Conservation (phyloP, 1,140 invertebrate genomes). For the Daktulosphaira vitifoliae region DNA sequence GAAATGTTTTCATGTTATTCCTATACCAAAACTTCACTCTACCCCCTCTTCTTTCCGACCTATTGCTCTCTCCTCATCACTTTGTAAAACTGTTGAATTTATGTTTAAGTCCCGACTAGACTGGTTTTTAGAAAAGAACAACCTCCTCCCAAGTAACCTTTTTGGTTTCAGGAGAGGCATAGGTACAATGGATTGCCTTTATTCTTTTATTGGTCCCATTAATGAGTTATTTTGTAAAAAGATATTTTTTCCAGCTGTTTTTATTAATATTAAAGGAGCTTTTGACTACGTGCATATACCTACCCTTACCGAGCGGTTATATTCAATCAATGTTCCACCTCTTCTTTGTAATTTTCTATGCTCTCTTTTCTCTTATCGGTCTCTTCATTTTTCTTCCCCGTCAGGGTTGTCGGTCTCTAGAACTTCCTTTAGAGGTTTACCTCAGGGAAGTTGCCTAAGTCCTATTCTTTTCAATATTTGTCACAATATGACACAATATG, state of each 20-base stretch:
- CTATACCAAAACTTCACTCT: neutral
- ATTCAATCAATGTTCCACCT: neutral
- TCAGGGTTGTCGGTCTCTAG: neutral
- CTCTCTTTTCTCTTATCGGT: neutral
- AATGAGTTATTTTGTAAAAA: neutral
- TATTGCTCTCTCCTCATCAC: neutral
- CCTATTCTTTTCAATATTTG: slow-evolving; percentile 4
- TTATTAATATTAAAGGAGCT: neutral
- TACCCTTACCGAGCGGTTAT: neutral
- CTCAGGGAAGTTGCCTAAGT: neutral
- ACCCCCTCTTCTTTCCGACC: neutral
- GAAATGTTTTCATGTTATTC: neutral
- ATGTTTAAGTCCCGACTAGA: neutral
- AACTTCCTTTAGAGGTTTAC: neutral
- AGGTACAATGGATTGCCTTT: neutral
- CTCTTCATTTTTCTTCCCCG: neutral
- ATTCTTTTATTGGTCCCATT: neutral
- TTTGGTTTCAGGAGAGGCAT: neutral
- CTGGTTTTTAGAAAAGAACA: neutral
- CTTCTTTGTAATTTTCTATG: neutral
- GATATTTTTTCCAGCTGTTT: neutral
- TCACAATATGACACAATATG: too few species aligned
- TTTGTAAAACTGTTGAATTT: neutral
- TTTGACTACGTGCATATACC: slow-evolving; percentile 4
- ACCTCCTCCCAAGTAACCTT: neutral